Conservation (phyloP, 2,797 vertebrate genomes). For the Discoglossus pictus region DNA sequence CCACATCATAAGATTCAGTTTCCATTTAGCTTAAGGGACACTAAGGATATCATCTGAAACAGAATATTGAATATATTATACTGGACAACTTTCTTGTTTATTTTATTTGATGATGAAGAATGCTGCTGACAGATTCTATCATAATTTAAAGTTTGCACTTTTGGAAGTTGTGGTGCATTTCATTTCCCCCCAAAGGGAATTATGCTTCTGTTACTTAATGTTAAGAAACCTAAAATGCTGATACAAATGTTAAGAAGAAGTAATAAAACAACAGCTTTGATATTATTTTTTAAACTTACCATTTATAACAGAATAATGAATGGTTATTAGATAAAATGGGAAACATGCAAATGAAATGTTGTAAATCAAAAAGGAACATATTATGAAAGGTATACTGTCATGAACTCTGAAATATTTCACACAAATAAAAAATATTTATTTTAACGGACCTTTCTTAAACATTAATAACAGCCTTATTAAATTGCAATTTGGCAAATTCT, state of each 20-base stretch:
- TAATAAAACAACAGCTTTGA: no score
- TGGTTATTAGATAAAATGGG: no score
- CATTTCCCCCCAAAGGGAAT: constrained; percentile 45
- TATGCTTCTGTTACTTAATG: constrained; percentile 3
- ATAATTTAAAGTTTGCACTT: constrained; percentile 10
- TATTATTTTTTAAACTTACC: no score
- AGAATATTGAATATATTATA: constrained; percentile 47
- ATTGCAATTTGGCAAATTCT: no score
- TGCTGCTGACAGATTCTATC: constrained; percentile 24
- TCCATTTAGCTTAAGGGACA: constrained; percentile 53
- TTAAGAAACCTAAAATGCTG: constrained; percentile 18
- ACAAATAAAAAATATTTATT: no score
- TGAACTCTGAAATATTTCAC: no score
- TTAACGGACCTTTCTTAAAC: no score
- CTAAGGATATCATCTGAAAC: constrained; percentile 29
- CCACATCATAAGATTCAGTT: constrained; percentile 28
- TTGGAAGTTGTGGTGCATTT: constrained; percentile 40
- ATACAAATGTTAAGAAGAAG: not conserved
- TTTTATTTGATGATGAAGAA: constrained; percentile 48
- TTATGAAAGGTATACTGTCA: no score
- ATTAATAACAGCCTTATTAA: no score
- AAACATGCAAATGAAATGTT: no score
- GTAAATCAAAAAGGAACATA: no score
- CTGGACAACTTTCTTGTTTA: constrained; percentile 45
- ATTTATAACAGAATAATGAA: no score